phyloP scores from a whole-genome alignment of 2,797 vertebrate species.

The Iguana delicatissima region DNA sequence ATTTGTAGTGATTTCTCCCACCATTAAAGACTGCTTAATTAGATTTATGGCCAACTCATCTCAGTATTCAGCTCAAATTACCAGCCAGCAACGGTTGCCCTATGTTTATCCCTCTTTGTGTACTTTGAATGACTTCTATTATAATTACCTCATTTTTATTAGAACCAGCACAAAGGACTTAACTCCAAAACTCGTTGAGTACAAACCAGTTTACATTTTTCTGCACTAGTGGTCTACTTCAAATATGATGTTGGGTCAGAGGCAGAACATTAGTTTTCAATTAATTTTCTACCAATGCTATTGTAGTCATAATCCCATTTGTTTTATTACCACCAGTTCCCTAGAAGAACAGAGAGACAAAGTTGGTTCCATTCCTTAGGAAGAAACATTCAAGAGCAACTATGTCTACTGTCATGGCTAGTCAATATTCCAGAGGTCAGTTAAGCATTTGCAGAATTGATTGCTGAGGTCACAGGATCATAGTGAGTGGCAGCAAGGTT shows the following conservation, averaged over 20 bases:
- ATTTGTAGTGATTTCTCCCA: slow-evolving; percentile 35
- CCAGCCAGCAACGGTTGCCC: background rate
- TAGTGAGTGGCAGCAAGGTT: no score
- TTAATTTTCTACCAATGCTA: no score
- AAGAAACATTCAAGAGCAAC: no score
- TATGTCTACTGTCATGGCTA: no score
- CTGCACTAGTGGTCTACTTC: background rate
- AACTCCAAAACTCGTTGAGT: background rate
- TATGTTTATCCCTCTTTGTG: background rate
- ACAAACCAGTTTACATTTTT: background rate
- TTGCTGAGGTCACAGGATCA: no score
- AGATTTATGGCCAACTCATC: slow-evolving; percentile 20
- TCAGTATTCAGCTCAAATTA: background rate
- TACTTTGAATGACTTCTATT: background rate
- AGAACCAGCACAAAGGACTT: background rate
- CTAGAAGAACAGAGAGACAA: no score
- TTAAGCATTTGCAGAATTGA: no score
- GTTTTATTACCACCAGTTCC: no score
- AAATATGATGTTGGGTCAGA: background rate
- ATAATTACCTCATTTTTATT: background rate
- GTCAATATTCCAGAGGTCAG: no score
- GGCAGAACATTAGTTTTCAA: background rate
- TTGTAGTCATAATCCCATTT: no score
- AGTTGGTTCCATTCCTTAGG: no score
- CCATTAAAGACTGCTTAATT: slow-evolving; percentile 32